Evolutionary conservation across 2,113 vertebrate species (phyloP).

Genomic region (Petrocephalus zakoni): DNA sequence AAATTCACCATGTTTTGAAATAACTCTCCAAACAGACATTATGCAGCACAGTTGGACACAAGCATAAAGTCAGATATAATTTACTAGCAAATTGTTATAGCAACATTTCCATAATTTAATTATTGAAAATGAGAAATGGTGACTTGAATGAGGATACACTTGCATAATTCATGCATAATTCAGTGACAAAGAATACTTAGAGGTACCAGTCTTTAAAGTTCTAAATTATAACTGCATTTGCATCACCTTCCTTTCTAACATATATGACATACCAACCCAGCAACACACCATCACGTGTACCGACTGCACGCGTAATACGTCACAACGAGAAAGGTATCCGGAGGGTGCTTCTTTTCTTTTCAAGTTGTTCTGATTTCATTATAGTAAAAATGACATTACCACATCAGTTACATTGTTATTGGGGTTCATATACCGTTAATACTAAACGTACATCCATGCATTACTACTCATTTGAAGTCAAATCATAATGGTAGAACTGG

Average conservation of each 20-base stretch:
- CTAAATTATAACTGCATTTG: conserved; percentile 53
- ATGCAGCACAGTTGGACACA: not conserved
- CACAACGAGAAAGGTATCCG: not conserved
- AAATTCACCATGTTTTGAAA: not conserved
- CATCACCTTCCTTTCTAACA: conserved; percentile 37
- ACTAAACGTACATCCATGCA: not conserved
- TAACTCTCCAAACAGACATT: not conserved
- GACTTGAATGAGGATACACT: conserved; percentile 31
- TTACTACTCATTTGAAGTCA: not conserved
- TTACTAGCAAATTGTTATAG: not conserved
- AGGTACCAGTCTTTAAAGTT: conserved; percentile 9
- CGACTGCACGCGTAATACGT: not conserved
- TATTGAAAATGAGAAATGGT: conserved; percentile 31
- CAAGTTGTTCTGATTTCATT: not conserved
- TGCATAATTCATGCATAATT: conserved; percentile 57
- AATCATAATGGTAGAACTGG: not conserved
- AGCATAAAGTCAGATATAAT: not conserved
- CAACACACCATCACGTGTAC: not conserved
- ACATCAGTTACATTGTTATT: not conserved
- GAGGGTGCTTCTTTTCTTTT: not conserved
- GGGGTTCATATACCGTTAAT: not conserved
- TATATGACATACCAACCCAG: not conserved
- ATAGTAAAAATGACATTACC: not conserved
- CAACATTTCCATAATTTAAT: conserved; percentile 2
- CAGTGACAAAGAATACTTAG: conserved; percentile 35